Evolutionary conservation across 2,113 vertebrate species (phyloP).

Genomic region (Morphnarchus princeps): DNA sequence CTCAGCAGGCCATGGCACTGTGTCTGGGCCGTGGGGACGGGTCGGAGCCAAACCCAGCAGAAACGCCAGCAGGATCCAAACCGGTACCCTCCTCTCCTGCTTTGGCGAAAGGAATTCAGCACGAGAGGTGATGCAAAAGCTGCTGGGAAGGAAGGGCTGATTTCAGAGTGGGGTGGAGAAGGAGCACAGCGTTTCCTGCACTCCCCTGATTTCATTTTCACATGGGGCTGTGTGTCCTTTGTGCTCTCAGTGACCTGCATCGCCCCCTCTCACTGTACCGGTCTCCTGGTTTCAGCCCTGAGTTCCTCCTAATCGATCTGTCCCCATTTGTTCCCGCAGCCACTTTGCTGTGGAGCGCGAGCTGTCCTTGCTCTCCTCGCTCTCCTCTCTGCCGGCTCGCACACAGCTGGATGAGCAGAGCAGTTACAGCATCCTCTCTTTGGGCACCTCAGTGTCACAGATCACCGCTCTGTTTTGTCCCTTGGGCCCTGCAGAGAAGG

Average conservation of each 20-base stretch:
- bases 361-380: neutral
- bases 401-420: neutral
- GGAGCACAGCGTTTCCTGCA: neutral
- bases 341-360: neutral
- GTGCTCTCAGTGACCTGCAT: neutral
- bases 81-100: fast-evolving
- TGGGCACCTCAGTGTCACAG: neutral
- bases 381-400: fast-evolving
- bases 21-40: fast-evolving
- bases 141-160: neutral
- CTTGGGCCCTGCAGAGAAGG: fast-evolving
- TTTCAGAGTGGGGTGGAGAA: neutral
- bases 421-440: too few species aligned
- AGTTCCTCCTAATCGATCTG: neutral
- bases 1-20: fast-evolving
- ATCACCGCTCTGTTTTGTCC: neutral
- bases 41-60: neutral
- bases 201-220: neutral
- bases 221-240: fast-evolving
- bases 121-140: fast-evolving
- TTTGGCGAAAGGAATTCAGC: neutral
- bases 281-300: neutral
- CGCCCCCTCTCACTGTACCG: neutral
- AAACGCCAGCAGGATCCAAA: fast-evolving
- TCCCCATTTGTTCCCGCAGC: neutral